Conservation (phyloP, 1,140 invertebrate species). For the Aethina tumida region DNA sequence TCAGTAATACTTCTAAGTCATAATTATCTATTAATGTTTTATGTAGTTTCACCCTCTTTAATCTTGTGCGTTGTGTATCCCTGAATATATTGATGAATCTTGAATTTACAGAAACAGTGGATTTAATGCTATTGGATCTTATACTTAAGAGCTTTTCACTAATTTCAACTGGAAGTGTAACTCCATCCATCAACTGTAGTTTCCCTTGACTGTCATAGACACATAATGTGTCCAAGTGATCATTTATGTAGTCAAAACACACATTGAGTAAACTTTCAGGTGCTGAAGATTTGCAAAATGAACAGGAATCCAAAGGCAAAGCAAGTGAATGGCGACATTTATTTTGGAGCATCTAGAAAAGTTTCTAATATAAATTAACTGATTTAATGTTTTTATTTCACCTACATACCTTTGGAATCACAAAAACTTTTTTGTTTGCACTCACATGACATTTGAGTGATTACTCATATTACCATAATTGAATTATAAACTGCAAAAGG, state of each 20-base stretch:
- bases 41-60: conserved; percentile 58
- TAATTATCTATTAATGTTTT: conserved; percentile 60
- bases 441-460: conserved; percentile 4
- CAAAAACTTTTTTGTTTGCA: conserved; percentile 4
- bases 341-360: conserved; percentile 32
- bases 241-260: conserved; percentile 52
- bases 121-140: conserved; percentile 45
- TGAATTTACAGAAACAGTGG: conserved; percentile 52
- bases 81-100: conserved; percentile 62
- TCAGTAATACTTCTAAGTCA: conserved; percentile 54
- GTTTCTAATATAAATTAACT: neutral
- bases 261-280: conserved; percentile 46
- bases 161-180: conserved; percentile 57
- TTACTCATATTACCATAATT: conserved; percentile 3
- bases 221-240: conserved; percentile 51
- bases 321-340: conserved; percentile 31
- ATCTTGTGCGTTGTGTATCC: conserved; percentile 52
- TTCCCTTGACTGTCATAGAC: conserved; percentile 30
- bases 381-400: neutral
- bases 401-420: neutral
- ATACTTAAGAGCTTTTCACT: conserved; percentile 57
- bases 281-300: conserved; percentile 28
- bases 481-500: conserved; percentile 3
- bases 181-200: conserved; percentile 39
- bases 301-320: conserved; percentile 29